Conservation (phyloP, 2,797 vertebrate genomes). For the Enteromius trimaculatus region DNA sequence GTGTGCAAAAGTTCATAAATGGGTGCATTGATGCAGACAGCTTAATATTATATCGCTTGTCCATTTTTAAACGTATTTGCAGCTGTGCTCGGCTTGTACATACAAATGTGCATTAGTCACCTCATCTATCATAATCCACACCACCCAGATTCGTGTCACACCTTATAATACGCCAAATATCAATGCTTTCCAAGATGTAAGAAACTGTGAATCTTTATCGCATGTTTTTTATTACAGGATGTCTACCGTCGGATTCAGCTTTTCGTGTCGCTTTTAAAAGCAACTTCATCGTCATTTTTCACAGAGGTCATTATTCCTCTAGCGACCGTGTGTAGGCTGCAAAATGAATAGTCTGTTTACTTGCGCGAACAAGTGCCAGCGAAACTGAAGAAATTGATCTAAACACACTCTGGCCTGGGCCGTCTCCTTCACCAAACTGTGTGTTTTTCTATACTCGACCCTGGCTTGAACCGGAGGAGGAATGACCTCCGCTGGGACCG, state of each 20-base stretch:
- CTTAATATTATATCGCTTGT: constrained; percentile 29
- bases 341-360: constrained; percentile 65
- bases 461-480: constrained; percentile 60
- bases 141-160: constrained; percentile 12
- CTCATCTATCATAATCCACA: constrained; percentile 48
- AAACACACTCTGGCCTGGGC: constrained; percentile 69
- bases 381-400: constrained; percentile 71
- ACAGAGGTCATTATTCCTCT: constrained; percentile 24
- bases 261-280: constrained; percentile 13
- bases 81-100: constrained; percentile 41
- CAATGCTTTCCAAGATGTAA: constrained; percentile 15
- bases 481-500: constrained; percentile 60
- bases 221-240: constrained; percentile 9
- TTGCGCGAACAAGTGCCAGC: constrained; percentile 61
- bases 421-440: constrained; percentile 57
- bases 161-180: constrained; percentile 21
- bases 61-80: constrained; percentile 20
- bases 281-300: constrained; percentile 3
- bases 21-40: constrained; percentile 29
- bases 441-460: constrained; percentile 60
- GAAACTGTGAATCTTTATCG: neutral
- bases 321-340: constrained; percentile 38
- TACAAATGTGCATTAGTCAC: constrained; percentile 49
- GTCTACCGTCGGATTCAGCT: constrained; percentile 19
- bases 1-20: constrained; percentile 36